Percentiles rank a stretch among this genome's conserved stretches.
Evolutionary conservation across 2,797 vertebrate genomes (phyloP).

Genomic region (Urosaurus nigricauda): DNA sequence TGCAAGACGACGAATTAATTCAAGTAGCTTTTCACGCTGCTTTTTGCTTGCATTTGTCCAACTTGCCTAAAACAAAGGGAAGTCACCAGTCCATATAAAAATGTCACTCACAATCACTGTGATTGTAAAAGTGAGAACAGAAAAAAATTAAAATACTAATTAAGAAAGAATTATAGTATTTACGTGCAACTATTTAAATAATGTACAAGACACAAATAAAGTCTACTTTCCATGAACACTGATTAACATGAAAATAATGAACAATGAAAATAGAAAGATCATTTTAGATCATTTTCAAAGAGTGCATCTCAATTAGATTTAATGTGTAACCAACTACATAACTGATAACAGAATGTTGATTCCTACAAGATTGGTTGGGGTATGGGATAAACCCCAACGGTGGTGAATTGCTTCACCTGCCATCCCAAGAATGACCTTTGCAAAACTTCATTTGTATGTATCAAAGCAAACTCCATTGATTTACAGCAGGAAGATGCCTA

Average conservation of each 20-base stretch:
- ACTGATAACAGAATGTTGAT: too few relatives aligned
- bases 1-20: slow-evolving; percentile 95
- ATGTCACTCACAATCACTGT: not conserved
- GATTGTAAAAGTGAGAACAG: not conserved
- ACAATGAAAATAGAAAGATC: not conserved
- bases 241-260: not conserved
- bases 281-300: slow-evolving; percentile 21
- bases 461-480: not conserved
- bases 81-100: not conserved
- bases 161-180: not conserved
- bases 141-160: not conserved
- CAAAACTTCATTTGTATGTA: not conserved
- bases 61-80: slow-evolving; percentile 86
- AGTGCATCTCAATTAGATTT: not conserved
- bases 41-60: slow-evolving; percentile 99
- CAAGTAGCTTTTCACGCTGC: slow-evolving; percentile 96
- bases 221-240: not conserved
- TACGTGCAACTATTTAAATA: not conserved
- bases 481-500: not conserved
- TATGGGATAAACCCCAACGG: too few relatives aligned
- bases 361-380: too few relatives aligned
- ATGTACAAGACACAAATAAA: not conserved
- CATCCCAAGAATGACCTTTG: not conserved
- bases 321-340: not conserved
- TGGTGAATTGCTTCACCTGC: too few relatives aligned